These are phyloP conservation scores for Danio kyathit DNA, from an alignment of 2,797 vertebrate genomes.

Conservation along the genomic window DNA sequence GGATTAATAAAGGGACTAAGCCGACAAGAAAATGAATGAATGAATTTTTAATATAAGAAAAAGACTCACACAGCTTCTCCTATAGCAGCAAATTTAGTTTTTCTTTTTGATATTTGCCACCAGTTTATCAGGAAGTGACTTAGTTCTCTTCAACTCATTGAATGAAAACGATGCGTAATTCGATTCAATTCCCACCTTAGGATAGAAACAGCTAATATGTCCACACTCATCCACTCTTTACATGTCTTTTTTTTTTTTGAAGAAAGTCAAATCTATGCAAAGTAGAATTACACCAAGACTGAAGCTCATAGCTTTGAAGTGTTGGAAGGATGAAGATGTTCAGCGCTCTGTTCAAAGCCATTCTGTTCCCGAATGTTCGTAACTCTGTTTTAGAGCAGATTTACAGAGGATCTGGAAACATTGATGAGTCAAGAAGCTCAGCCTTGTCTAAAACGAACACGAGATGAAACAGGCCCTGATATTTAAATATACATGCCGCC, in stretches of 20 bases:
- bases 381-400: slow-evolving; percentile 76
- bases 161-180: too few relatives aligned
- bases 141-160: too few relatives aligned
- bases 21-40: too few relatives aligned
- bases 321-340: slow-evolving; percentile 78
- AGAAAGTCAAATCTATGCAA: slow-evolving; percentile 45
- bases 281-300: slow-evolving; percentile 53
- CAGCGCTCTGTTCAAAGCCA: slow-evolving; percentile 82
- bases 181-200: too few relatives aligned
- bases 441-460: slow-evolving; percentile 62
- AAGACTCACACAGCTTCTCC: too few relatives aligned
- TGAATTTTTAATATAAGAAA: too few relatives aligned
- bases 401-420: slow-evolving; percentile 49
- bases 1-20: too few relatives aligned
- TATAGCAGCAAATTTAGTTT: too few relatives aligned
- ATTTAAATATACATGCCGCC: slow-evolving; percentile 81
- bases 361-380: slow-evolving; percentile 79
- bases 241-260: slow-evolving; percentile 3
- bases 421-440: slow-evolving; percentile 49
- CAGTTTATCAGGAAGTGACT: too few relatives aligned
- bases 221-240: neutral
- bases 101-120: too few relatives aligned
- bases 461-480: slow-evolving; percentile 79
- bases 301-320: slow-evolving; percentile 77
- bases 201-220: too few relatives aligned